Conservation (phyloP, 2,888 invertebrate genomes). For the Eulithis prunata region DNA sequence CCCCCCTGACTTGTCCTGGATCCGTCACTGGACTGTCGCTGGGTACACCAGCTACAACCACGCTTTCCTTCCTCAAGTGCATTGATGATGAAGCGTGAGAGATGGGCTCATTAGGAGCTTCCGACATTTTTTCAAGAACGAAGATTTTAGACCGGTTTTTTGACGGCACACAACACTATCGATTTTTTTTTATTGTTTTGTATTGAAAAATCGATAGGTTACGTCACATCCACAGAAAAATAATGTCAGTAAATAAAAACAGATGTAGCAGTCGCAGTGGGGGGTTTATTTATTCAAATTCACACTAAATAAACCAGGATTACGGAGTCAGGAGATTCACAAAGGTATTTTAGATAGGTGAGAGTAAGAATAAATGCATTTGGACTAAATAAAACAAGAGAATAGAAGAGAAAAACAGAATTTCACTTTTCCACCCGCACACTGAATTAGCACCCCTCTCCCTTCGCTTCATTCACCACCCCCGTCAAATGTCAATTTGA, state of each 20-base stretch:
- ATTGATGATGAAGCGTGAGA: conserved; percentile 49
- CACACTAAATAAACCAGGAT: conserved; percentile 23
- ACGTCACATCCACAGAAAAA: conserved; percentile 41
- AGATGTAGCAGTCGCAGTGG: conserved; percentile 36
- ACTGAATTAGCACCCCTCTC: conserved; percentile 59
- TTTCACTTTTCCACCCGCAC: conserved; percentile 59
- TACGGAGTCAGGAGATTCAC: conserved; percentile 22
- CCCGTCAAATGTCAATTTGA: conserved; percentile 72
- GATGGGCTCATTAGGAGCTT: conserved; percentile 70
- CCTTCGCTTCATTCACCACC: conserved; percentile 64
- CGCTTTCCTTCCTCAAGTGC: conserved; percentile 66
- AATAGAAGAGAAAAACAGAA: conserved; percentile 61
- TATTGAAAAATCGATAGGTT: conserved; percentile 38
- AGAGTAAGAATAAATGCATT: conserved; percentile 48
- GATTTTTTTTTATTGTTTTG: conserved; percentile 24
- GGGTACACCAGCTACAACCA: conserved; percentile 80
- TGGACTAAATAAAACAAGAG: conserved; percentile 52
- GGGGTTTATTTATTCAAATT: conserved; percentile 33
- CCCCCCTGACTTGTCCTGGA: conserved; percentile 86
- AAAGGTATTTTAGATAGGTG: conserved; percentile 28
- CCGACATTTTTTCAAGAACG: conserved; percentile 63
- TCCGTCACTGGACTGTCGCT: conserved; percentile 91
- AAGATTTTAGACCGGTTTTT: conserved; percentile 20
- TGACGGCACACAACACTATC: conserved; percentile 27
- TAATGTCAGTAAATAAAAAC: conserved; percentile 42